These are phyloP conservation scores for Castor canadensis DNA, from an alignment of 2,113 vertebrate species.

Conservation along the genomic window DNA sequence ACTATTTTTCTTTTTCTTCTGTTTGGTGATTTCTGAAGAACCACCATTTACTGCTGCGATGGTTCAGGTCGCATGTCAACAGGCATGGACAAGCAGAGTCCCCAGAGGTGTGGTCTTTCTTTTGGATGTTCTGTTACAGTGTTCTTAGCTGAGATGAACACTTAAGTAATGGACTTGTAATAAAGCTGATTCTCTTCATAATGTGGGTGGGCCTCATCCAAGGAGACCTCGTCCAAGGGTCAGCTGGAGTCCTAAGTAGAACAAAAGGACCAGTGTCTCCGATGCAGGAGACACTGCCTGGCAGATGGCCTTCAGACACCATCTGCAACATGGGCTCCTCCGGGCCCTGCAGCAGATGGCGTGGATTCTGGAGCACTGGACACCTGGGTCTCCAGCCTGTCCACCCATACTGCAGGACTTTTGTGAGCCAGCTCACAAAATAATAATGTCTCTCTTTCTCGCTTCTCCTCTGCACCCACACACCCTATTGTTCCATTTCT, in stretches of 20 bases:
- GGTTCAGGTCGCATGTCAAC: background rate
- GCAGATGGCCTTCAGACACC: no score
- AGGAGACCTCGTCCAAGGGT: background rate
- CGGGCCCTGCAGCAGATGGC: no score
- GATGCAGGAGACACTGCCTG: background rate
- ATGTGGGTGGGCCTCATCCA: background rate
- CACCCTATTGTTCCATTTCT: background rate
- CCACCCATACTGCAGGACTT: no score
- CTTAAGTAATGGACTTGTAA: background rate
- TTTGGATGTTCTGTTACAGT: no score
- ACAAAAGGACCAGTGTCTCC: accelerated
- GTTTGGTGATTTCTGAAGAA: background rate
- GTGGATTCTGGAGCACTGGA: no score
- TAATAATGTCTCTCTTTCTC: accelerated
- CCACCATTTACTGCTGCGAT: background rate
- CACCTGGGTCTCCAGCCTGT: background rate
- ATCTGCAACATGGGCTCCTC: background rate
- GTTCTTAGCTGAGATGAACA: background rate
- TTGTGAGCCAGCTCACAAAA: no score
- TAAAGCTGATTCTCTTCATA: background rate
- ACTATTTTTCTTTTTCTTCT: background rate
- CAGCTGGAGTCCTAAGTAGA: background rate
- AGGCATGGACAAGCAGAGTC: no score
- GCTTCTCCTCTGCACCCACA: background rate
- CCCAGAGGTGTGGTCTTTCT: background rate